A percentile compares a stretch with the other conserved stretches of the same genome.
These are phyloP conservation scores for Tachycineta bicolor DNA, from an alignment of 2,113 vertebrate species.

Conservation along the genomic window DNA sequence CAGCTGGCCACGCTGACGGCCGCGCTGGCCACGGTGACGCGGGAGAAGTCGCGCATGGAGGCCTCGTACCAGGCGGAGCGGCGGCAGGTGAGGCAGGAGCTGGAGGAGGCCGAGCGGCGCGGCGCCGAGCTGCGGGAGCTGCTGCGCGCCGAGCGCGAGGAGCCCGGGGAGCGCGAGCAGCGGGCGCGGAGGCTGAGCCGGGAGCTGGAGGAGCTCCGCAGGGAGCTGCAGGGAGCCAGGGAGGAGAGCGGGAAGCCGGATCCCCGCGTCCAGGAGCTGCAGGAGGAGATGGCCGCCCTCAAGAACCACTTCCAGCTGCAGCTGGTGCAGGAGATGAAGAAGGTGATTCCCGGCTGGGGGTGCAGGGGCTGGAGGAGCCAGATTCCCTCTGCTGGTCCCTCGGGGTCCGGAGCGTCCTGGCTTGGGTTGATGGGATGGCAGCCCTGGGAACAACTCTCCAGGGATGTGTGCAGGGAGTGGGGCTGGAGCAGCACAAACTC, in stretches of 20 bases:
- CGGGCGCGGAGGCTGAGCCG: constrained; percentile 72
- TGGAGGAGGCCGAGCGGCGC: too few relatives aligned
- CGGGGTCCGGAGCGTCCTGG: too few relatives aligned
- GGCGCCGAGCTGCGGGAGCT: constrained; percentile 89
- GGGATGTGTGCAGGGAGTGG: fast-evolving
- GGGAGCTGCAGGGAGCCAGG: constrained; percentile 70
- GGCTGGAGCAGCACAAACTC: background rate
- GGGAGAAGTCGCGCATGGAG: constrained; percentile 96
- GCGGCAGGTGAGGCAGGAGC: constrained; percentile 87
- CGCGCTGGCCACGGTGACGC: constrained; percentile 88
- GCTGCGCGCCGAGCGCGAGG: constrained; percentile 82
- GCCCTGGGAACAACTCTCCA: too few relatives aligned
- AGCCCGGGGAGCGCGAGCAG: constrained; percentile 75
- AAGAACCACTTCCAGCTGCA: constrained; percentile 85
- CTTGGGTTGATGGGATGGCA: background rate
- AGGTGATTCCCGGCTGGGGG: constrained; percentile 72
- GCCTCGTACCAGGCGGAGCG: constrained; percentile 92
- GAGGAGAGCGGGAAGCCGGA: constrained; percentile 77
- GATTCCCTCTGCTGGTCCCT: fast-evolving
- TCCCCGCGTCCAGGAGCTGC: constrained; percentile 80
- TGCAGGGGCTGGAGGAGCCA: too few relatives aligned
- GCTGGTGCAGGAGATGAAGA: constrained; percentile 84
- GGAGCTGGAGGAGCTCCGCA: too few relatives aligned
- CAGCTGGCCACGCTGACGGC: constrained; percentile 89
- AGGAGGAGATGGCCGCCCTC: constrained; percentile 78